Evolutionary conservation across 2,888 invertebrate genomes (phyloP), one percentile per base, ranked within the genome.

Genomic region (Drosophila differens): DNA sequence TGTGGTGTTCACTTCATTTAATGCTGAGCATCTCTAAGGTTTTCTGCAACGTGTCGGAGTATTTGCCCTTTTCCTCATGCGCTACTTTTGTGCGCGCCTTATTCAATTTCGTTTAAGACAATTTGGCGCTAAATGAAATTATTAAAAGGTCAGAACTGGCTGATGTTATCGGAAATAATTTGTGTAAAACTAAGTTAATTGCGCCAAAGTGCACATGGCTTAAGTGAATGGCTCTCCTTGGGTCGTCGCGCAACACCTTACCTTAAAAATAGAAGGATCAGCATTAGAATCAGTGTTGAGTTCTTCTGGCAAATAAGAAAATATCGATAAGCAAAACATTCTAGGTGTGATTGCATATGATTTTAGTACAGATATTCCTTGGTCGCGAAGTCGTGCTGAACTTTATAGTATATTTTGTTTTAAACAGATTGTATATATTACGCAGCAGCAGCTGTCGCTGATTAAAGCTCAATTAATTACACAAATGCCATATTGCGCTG

Each of bases 391-490:
- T 35, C 35, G 16, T 37, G 37, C 0, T 37, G 19, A 7, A 1
- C 9, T 39, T 39, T 39, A 57, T 30, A 3, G 14, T 4, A n/a
- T 57, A n/a, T 57, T 39, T 7, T 12, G 14, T 16, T 9, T 39
- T n/a, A 14, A 57, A 30, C n/a, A 16, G n/a, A 30, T 57, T 52
- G 41, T 39, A 14, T 54, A 35, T 53, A 52, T 49, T 62, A 5
- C 58, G 10, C 32, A 9, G 28, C 64, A 66, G 74, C 82, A 80
- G 86, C 76, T 88, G 89, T 76, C 74, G 72, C 75, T 88, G 85
- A 88, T 86, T 86, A 83, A 83, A 83, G 75, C 73, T 78, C 83
- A 85, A 86, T 86, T 86, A 86, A 86, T 88, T 82, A 85, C 88
- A 85, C 76, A 85, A 88, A 80, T 75, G 81, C 83, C 81, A 73